Conservation (phyloP, 2,888 invertebrate species). For the Philhelius pedissequus region DNA sequence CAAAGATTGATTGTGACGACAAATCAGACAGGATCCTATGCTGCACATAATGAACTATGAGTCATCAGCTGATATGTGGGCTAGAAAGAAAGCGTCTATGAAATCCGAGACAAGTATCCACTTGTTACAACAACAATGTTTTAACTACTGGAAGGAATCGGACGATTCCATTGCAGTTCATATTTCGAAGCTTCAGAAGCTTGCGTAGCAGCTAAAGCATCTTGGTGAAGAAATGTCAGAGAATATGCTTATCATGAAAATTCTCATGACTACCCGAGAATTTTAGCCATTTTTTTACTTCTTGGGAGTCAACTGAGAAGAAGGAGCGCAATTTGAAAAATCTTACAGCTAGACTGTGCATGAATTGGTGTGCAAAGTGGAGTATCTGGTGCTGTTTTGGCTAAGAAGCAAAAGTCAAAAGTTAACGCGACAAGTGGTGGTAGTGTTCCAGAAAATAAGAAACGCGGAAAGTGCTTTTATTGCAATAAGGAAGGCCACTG, state of each 20-base stretch:
- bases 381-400: neutral
- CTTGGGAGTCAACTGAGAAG: slow-evolving; percentile 69
- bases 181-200: slow-evolving; percentile 57
- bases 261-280: slow-evolving; percentile 70
- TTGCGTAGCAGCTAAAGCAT: slow-evolving; percentile 57
- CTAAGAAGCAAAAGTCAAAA: too few relatives aligned
- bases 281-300: slow-evolving; percentile 64
- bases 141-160: slow-evolving; percentile 50
- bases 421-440: too few relatives aligned
- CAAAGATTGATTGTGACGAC: slow-evolving; percentile 51
- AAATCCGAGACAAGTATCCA: slow-evolving; percentile 73
- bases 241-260: slow-evolving; percentile 69
- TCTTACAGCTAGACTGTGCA: slow-evolving; percentile 64
- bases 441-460: neutral
- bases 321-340: slow-evolving; percentile 69
- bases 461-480: slow-evolving; percentile 29
- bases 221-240: slow-evolving; percentile 62
- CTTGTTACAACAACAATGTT: slow-evolving; percentile 71
- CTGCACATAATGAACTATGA: slow-evolving; percentile 65
- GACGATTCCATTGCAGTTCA: slow-evolving; percentile 60
- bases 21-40: slow-evolving; percentile 57
- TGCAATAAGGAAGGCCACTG: too few relatives aligned
- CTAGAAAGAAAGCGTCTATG: slow-evolving; percentile 70
- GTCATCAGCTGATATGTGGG: slow-evolving; percentile 60
- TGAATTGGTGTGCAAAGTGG: slow-evolving; percentile 37